Evolutionary conservation across 1,140 invertebrate species (phyloP).

Genomic region (Lucilia cuprina): DNA sequence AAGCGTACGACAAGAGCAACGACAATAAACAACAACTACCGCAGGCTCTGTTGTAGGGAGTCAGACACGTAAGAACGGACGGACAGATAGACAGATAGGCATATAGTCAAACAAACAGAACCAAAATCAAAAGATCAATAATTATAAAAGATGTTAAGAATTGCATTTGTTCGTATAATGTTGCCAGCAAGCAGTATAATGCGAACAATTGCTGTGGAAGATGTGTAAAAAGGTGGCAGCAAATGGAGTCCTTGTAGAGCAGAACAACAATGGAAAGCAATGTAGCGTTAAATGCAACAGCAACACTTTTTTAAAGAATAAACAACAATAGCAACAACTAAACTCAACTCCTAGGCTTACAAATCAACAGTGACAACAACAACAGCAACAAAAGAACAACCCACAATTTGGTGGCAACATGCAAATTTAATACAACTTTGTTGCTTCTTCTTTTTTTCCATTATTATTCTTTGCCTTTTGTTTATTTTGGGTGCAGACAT

Average conservation of each 20-base stretch:
- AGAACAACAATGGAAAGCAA: background rate
- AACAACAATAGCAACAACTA: background rate
- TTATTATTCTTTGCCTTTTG: background rate
- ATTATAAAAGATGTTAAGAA: background rate
- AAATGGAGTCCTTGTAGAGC: background rate
- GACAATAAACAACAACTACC: conserved; percentile 13
- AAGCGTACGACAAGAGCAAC: background rate
- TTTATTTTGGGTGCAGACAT: background rate
- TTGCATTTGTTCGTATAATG: background rate
- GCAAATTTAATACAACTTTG: background rate
- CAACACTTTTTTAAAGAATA: background rate
- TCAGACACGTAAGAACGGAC: background rate
- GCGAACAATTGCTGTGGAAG: background rate
- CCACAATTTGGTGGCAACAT: conserved; percentile 22
- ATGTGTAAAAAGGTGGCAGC: background rate
- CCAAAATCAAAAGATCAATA: conserved; percentile 7
- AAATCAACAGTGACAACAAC: background rate
- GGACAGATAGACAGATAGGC: background rate
- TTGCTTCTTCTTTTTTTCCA: background rate
- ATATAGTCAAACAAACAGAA: background rate
- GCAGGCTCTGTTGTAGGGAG: background rate
- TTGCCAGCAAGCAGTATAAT: background rate
- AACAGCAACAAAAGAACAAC: conserved; percentile 17
- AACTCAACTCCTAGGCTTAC: background rate
- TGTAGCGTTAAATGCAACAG: conserved; percentile 2